These are phyloP conservation scores for Halocynthia roretzi DNA, from an alignment of 23 tunicate genomes.

Conservation along the genomic window DNA sequence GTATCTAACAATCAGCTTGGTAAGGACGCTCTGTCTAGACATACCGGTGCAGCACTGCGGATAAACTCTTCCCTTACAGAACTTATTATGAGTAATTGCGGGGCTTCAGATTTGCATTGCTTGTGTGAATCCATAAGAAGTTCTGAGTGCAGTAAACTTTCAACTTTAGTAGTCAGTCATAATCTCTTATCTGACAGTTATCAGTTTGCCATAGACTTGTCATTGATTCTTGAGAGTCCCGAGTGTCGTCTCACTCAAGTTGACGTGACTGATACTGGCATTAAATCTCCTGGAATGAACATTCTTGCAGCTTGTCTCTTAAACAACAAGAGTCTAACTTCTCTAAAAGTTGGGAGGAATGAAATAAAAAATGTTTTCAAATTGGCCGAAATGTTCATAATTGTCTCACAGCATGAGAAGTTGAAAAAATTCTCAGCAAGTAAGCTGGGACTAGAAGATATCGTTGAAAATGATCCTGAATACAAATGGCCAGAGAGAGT, in stretches of 20 bases:
- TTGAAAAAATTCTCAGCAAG: background rate
- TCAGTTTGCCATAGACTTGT: conserved; percentile 51
- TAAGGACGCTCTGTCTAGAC: conserved; percentile 56
- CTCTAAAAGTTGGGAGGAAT: conserved; percentile 37
- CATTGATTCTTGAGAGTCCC: conserved; percentile 32
- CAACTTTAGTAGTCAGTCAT: conserved; percentile 33
- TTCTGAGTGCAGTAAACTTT: conserved; percentile 6
- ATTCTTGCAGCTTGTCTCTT: conserved; percentile 27
- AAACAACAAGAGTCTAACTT: conserved; percentile 15
- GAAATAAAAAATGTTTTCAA: conserved; percentile 1
- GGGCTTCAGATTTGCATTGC: conserved; percentile 71
- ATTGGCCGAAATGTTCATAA: conserved; percentile 26
- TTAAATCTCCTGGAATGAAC: conserved; percentile 44
- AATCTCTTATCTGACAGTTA: conserved; percentile 48
- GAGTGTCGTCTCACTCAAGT: conserved; percentile 33
- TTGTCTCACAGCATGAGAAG: background rate
- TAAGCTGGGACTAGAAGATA: conserved; percentile 8
- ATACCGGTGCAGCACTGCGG: conserved; percentile 20
- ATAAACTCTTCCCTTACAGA: conserved; percentile 7
- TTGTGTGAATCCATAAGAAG: conserved; percentile 53
- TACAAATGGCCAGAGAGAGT: background rate
- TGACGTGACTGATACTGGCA: conserved; percentile 41
- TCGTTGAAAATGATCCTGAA: background rate
- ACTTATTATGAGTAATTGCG: conserved; percentile 45
- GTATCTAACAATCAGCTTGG: conserved; percentile 69